A percentile compares a stretch with the other conserved stretches of the same genome.
Conservation (phyloP, 1,140 invertebrate genomes). For the Eueides isabella region DNA sequence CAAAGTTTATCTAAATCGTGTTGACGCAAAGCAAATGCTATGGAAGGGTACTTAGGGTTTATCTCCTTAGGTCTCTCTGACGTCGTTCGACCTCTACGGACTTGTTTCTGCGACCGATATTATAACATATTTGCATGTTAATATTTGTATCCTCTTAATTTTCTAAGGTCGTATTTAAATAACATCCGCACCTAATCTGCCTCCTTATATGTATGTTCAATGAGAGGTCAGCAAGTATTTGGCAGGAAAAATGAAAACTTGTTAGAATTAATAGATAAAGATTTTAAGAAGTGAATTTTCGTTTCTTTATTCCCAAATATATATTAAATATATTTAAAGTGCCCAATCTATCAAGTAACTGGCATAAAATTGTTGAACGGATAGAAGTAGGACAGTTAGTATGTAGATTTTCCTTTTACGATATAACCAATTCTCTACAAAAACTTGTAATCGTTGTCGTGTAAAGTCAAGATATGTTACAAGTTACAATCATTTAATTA, state of each 20-base stretch:
- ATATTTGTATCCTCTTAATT: slow-evolving; percentile 9
- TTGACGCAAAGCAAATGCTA: slow-evolving; percentile 27
- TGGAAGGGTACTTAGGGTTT: slow-evolving; percentile 34
- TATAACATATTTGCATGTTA: slow-evolving; percentile 10
- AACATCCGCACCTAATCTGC: background rate
- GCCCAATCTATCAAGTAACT: background rate
- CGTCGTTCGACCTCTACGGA: slow-evolving; percentile 29
- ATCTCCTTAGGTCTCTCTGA: slow-evolving; percentile 29
- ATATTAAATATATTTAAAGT: too few relatives aligned
- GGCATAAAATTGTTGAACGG: background rate
- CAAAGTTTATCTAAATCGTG: slow-evolving; percentile 30
- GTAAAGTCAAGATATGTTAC: slow-evolving; percentile 1
- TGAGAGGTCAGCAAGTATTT: background rate
- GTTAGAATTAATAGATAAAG: background rate
- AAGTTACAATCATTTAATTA: background rate
- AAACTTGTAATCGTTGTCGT: background rate
- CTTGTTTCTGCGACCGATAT: slow-evolving; percentile 29
- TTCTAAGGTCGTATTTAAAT: background rate
- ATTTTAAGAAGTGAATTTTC: background rate
- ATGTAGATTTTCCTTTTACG: slow-evolving; percentile 7
- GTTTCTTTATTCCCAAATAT: too few relatives aligned
- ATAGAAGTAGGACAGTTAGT: background rate
- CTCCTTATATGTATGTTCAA: background rate
- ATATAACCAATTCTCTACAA: background rate
- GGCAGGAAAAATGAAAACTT: background rate